Base-by-base conservation (phyloP, 2,888 invertebrate species). In the Argyresthia albistria region DNA sequence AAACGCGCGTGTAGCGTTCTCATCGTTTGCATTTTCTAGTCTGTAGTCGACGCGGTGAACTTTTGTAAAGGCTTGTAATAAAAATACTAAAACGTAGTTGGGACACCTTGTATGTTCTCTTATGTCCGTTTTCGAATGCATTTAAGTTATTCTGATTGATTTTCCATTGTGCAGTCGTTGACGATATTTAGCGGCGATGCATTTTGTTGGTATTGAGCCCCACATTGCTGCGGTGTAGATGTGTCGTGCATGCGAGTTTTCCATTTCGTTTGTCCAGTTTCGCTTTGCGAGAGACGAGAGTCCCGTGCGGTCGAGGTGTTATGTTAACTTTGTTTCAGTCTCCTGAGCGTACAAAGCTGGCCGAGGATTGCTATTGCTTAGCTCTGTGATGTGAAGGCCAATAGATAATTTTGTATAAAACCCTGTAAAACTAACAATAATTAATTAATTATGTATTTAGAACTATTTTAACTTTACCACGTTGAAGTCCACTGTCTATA, bases 381-480 rank as follows among this genome's bases (percentile, higher is more conserved):
- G 79, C 81, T 82, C 83, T 84, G 84, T 84, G 82, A 84, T 82
- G 81, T 78, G 76, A 81, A 76, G 82, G 80, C 82, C 84, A 80
- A 84, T 84, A 84, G 84, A 80, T 80, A 76, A 80, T 80, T 83
- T 83, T 82, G 78, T 84, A 83, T 79, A 72, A 76, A 79, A 79
- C 7, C 15, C 73, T 74, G 70, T 84, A 73, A 80, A 79, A 83
- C 80, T 83, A 84, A 82, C 75, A 70, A 61, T 68, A 67, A 78
- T 78, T 74, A 74, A 79, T 76, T 51, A 14, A 42, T 48, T 48
- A 12, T 45, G 12, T 69, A 70, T 64, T 67, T 81, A 81, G 77
- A 73, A 46, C 66, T 77, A 78, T 68, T 72, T 70, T 80, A 79
- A 80, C 75, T 79, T 73, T 80, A 86, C 81, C 77, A 81, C 77